Percentiles rank a stretch among this genome's conserved stretches.
phyloP scores from a whole-genome alignment of 2,888 invertebrate genomes.

The Chesias legatella region DNA sequence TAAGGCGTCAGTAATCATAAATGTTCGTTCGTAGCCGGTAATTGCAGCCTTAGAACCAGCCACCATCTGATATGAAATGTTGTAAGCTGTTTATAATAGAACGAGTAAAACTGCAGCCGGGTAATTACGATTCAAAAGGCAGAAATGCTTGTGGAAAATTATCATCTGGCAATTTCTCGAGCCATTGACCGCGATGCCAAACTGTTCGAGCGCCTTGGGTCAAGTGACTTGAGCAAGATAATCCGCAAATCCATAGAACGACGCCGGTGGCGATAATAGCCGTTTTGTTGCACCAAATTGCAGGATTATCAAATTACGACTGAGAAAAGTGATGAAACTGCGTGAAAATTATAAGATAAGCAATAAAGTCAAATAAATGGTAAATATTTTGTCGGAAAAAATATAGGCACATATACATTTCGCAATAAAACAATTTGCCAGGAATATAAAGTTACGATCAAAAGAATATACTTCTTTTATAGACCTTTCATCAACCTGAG shows the following conservation, averaged over 20 bases:
- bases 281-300: slow-evolving; percentile 30
- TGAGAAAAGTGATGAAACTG: slow-evolving; percentile 16
- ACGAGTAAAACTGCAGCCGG: slow-evolving; percentile 20
- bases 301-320: slow-evolving; percentile 14
- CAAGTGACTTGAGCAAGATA: slow-evolving; percentile 53
- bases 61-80: slow-evolving; percentile 4
- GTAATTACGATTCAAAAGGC: slow-evolving; percentile 28
- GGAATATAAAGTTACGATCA: too few relatives aligned
- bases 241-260: slow-evolving; percentile 40
- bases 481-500: too few relatives aligned
- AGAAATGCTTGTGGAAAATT: slow-evolving; percentile 33
- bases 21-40: neutral
- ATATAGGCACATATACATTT: too few relatives aligned
- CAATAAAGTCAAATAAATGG: too few relatives aligned
- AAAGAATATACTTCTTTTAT: too few relatives aligned
- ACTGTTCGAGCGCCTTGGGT: slow-evolving; percentile 52
- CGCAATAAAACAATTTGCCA: too few relatives aligned
- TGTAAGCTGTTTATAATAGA: slow-evolving; percentile 10
- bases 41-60: slow-evolving; percentile 2
- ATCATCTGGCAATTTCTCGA: slow-evolving; percentile 50
- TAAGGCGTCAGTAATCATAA: neutral
- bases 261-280: slow-evolving; percentile 38
- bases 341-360: neutral
- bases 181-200: slow-evolving; percentile 59
- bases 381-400: too few relatives aligned